phyloP scores from a whole-genome alignment of 2,888 invertebrate genomes.

The Anoplius nigerrimus region DNA sequence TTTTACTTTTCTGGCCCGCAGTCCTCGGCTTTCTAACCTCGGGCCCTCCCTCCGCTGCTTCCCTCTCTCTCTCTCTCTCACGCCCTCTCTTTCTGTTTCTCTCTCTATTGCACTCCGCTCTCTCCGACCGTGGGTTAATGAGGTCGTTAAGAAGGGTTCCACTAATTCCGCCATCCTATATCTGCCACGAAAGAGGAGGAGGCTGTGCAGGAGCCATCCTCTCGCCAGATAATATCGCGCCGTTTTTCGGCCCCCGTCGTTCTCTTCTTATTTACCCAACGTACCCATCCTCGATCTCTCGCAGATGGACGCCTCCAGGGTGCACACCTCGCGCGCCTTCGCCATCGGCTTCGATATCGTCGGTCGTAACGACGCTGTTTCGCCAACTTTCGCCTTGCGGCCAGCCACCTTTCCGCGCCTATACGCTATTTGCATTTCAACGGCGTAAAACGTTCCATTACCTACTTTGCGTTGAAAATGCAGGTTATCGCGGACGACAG shows the following conservation, averaged over 20 bases:
- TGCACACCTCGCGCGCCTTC: background rate
- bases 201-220: conserved; percentile 29
- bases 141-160: conserved; percentile 66
- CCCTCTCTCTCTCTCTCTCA: background rate
- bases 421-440: background rate
- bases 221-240: conserved; percentile 48
- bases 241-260: conserved; percentile 29
- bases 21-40: conserved; percentile 37
- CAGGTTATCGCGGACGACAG: conserved; percentile 46
- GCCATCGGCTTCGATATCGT: background rate
- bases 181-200: conserved; percentile 2
- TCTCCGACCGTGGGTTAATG: conserved; percentile 64
- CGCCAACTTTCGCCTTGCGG: too few relatives aligned
- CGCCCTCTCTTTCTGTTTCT: background rate
- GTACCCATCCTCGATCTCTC: background rate
- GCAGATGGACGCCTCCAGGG: background rate
- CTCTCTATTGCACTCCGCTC: too few relatives aligned
- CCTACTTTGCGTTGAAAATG: conserved; percentile 47
- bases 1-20: conserved; percentile 63
- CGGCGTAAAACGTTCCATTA: conserved; percentile 49
- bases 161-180: conserved; percentile 54
- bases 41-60: conserved; percentile 34
- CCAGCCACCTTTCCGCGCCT: too few relatives aligned
- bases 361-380: too few relatives aligned
- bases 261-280: background rate